Evolutionary conservation across 1,140 invertebrate species (phyloP), one percentile per base, ranked within the genome.

Genomic region (Drosophila jambulina): DNA sequence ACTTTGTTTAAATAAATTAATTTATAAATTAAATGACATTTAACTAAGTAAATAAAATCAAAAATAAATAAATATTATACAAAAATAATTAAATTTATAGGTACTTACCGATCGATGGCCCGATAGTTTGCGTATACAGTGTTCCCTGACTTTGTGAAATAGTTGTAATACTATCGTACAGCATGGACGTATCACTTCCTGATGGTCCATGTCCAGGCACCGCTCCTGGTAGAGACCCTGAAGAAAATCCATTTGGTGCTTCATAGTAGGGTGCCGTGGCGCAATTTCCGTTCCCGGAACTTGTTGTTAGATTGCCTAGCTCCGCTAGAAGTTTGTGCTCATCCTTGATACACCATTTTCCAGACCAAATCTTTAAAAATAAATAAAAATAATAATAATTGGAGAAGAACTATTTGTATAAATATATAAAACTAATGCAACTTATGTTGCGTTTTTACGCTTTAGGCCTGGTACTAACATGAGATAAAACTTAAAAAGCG

Each of bases 281-380:
- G 53, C 46, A 93, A 34, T 85, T 91, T 56, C 92, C 93, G 29
- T 56, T 81, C 23, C 61, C 92, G 23, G 62, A 81, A 29, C 59
- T 71, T 43, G 91, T 56, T 57, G 93, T 95, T 77, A 94, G 92
- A 40, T 95, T 95, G 12, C 96, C 96, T 9, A 97, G 94, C 91
- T 97, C 97, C 25, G 96, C 97, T 51, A 97, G 93, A 54, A 97
- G 93, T 93, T 97, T 97, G 94, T 97, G 96, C 88, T 97, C 97
- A 92, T 97, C 97, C 92, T 97, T 97, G 82, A 97, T 95, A 91
- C 96, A 96, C 97, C 97, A 97, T 94, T 97, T 97, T 75, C 95
- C 95, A 46, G 97, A 96, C 95, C 96, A 97, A 75, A 97, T 95
- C 97, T 97, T 17, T 8, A 43, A n/a, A n/a, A n/a, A n/a, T n/a